Percentiles rank a stretch among this genome's conserved stretches.
Conservation (phyloP, 2,888 invertebrate species). For the Clusia tigrina region DNA sequence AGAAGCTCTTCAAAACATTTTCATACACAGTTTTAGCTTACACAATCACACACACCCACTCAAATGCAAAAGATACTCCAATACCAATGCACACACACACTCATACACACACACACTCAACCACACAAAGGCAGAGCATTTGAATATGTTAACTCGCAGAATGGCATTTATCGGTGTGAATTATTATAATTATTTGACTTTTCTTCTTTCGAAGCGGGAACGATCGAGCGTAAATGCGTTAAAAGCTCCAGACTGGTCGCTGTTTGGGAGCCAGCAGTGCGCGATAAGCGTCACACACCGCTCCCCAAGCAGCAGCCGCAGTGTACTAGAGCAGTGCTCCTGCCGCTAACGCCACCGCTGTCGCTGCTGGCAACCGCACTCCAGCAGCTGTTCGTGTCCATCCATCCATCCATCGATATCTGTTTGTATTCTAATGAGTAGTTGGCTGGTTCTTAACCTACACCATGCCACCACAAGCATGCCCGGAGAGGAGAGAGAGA, state of each 20-base stretch:
- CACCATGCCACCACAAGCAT: slow-evolving; percentile 35
- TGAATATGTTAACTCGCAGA: no score
- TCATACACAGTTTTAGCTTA: no score
- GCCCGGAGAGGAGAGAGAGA: no score
- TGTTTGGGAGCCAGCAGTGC: no score
- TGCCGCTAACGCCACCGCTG: background rate
- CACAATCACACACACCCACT: no score
- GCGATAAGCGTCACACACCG: background rate
- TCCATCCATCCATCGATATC: background rate
- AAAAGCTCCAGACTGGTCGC: no score
- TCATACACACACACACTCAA: background rate
- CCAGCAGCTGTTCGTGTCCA: background rate
- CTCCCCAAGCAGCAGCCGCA: background rate
- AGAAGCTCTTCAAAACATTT: background rate
- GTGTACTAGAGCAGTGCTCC: background rate
- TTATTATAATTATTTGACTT: no score
- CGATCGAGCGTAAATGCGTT: no score
- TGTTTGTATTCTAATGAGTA: slow-evolving; percentile 16
- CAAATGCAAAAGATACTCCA: background rate
- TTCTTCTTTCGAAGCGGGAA: no score
- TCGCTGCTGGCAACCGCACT: background rate
- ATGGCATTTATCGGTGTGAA: no score
- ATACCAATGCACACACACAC: background rate
- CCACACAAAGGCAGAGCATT: background rate
- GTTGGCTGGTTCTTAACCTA: slow-evolving; percentile 42